These are phyloP conservation scores for Zaprionus nigranus DNA, from an alignment of 1,140 invertebrate species.

Conservation along the genomic window DNA sequence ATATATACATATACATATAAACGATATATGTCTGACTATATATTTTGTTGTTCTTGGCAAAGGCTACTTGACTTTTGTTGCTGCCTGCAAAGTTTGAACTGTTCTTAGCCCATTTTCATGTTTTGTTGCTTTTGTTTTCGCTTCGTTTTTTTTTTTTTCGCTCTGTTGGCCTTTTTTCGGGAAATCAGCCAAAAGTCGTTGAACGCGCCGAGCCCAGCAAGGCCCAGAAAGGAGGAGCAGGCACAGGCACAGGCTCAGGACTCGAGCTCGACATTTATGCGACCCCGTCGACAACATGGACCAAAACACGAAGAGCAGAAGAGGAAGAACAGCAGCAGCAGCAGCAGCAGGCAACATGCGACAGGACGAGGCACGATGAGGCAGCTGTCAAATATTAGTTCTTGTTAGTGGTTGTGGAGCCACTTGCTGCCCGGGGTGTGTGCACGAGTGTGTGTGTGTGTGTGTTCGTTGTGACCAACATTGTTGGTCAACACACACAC, in stretches of 20 bases:
- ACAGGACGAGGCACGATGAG: slow-evolving; percentile 12
- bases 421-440: slow-evolving; percentile 28
- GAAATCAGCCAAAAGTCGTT: slow-evolving; percentile 80
- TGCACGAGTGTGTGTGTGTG: slow-evolving; percentile 15
- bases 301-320: slow-evolving; percentile 8
- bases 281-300: slow-evolving; percentile 15
- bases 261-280: slow-evolving; percentile 56
- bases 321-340: slow-evolving; percentile 4
- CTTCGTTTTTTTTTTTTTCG: slow-evolving; percentile 39
- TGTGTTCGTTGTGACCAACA: slow-evolving; percentile 75
- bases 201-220: slow-evolving; percentile 50
- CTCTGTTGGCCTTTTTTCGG: slow-evolving; percentile 70
- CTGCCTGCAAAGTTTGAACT: slow-evolving; percentile 50
- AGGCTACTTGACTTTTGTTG: slow-evolving; percentile 68
- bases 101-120: slow-evolving; percentile 7
- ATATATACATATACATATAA: slow-evolving; percentile 6
- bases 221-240: too few species aligned
- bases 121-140: slow-evolving; percentile 23
- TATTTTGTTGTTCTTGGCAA: slow-evolving; percentile 11
- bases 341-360: slow-evolving; percentile 7
- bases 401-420: slow-evolving; percentile 53
- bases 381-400: slow-evolving; percentile 62
- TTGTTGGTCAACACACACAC: slow-evolving; percentile 74
- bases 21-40: slow-evolving; percentile 11
- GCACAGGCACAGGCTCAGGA: slow-evolving; percentile 17